Base-by-base conservation (phyloP, 2,797 vertebrate species). In the Hydrolagus colliei region DNA sequence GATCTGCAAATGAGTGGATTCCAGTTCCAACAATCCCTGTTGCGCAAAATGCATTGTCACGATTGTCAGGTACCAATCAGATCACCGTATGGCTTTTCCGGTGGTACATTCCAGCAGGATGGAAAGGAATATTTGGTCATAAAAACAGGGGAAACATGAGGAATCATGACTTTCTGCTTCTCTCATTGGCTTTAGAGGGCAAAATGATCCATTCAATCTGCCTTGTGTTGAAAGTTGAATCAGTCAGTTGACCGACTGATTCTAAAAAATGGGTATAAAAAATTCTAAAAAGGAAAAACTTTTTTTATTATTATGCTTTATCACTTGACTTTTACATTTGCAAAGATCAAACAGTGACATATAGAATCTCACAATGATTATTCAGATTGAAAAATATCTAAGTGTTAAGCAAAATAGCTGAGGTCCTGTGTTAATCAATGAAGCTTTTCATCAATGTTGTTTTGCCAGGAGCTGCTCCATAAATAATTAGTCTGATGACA, bases 341-440 rank as follows among this genome's bases (percentile, higher is more conserved):
- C 79, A 82, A 32, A 82, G 79, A 82, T 82, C 65, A 68, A 82
- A 82, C 27, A 18, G 32, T 65, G 13, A 82, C 22, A 35, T 22
- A 67, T 32, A 67, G 10, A 82, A 35, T 82, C 63, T 82, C 65
- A 80, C 61, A 41, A 41, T 68, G 79, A 68, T 35, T 68, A 82
- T 82, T 41, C 63, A 68, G 63, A 41, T 7, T 18, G 22, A 32
- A 20, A 52, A 68, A 82, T 67, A 11, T 82, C 65, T 67, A 41
- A 16, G 9, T 9, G 27, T 5, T 18, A 11, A 35, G 32, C 63
- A 68, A 68, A 82, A 20, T 68, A 18, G 18, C 27, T 27, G 16
- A 22, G 20, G 27, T 35, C 27, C 65, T 65, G 27, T 10, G 63
- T 32, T 22, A 41, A 82, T 82, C 79, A 82, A 68, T 68, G 63